Evolutionary conservation across 2,888 invertebrate genomes (phyloP), one percentile per base, ranked within the genome.

Genomic region (Tetragonula carbonaria): DNA sequence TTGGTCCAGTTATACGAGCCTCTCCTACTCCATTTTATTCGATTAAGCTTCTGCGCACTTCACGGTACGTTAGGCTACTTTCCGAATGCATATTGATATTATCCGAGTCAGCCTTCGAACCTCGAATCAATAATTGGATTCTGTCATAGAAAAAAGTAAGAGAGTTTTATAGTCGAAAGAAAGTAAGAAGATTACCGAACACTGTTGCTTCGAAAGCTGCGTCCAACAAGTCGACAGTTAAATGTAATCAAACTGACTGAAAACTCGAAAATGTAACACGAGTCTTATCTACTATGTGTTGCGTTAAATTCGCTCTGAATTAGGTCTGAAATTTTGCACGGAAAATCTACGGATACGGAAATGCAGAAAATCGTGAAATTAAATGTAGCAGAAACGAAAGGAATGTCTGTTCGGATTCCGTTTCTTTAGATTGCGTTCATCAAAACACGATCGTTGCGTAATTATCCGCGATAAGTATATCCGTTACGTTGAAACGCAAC

Each of bases 401-500:
- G 4, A 57, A 57, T 4, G 21, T n/a, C 13, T n/a, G n/a, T 21
- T 4, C 2, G n/a, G n/a, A n/a, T n/a, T n/a, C 13, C n/a, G 45
- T 57, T 57, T 57, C n/a, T 13, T 57, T 57, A 0, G 13, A 14
- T n/a, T n/a, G 13, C 13, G 5, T 5, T n/a, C n/a, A 13, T 59
- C 13, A n/a, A n/a, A 59, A n/a, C n/a, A 14, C n/a, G 57, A 57
- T 14, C n/a, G 23, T 45, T 59, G 57, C 57, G 14, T 59, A 59
- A n/a, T 14, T 14, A n/a, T 21, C 1, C n/a, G n/a, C n/a, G n/a
- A n/a, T 59, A 59, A 59, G 5, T 59, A 18, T 18, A 16, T 28
- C 62, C 28, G 28, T 28, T 28, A 28, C 28, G 33, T 74, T 74
- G 65, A 65, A 53, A 38, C n/a, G 65, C 38, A 33, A 18, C 65